Conservation (phyloP, 2,888 invertebrate species). For the Limnephilus marmoratus region DNA sequence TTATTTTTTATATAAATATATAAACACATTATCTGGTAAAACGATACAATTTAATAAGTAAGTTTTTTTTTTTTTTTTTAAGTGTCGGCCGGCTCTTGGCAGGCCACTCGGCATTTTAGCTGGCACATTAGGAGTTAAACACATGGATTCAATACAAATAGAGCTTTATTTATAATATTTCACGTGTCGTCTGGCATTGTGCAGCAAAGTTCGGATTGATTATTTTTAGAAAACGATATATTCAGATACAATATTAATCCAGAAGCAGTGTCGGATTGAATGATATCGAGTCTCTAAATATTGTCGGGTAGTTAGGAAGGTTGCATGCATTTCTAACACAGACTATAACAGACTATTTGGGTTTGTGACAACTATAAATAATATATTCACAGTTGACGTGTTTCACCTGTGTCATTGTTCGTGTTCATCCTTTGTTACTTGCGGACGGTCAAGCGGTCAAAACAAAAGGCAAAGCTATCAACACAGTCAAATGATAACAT, state of each 20-base stretch:
- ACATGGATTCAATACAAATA: not conserved
- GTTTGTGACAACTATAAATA: slow-evolving; percentile 26
- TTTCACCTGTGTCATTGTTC: slow-evolving; percentile 34
- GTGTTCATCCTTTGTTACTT: slow-evolving; percentile 45
- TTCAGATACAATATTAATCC: not conserved
- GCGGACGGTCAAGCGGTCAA: slow-evolving; percentile 51
- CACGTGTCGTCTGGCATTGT: not conserved
- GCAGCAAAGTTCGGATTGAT: not conserved
- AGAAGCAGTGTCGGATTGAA: not conserved
- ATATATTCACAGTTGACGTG: slow-evolving; percentile 40
- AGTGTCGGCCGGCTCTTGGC: too few relatives aligned
- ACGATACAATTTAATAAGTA: too few relatives aligned
- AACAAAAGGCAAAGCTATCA: slow-evolving; percentile 52
- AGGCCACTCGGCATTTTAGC: too few relatives aligned
- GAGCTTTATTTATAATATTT: not conserved
- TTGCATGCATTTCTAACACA: not conserved
- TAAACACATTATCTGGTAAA: too few relatives aligned
- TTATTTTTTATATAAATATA: too few relatives aligned
- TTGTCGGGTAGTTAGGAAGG: not conserved
- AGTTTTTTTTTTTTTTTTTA: too few relatives aligned
- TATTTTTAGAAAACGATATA: not conserved
- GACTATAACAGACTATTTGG: not conserved
- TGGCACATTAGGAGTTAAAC: not conserved
- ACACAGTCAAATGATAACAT: not conserved
- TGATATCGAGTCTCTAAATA: not conserved